Base-by-base conservation (phyloP, 2,888 invertebrate genomes). In the Cerastoderma edule region DNA sequence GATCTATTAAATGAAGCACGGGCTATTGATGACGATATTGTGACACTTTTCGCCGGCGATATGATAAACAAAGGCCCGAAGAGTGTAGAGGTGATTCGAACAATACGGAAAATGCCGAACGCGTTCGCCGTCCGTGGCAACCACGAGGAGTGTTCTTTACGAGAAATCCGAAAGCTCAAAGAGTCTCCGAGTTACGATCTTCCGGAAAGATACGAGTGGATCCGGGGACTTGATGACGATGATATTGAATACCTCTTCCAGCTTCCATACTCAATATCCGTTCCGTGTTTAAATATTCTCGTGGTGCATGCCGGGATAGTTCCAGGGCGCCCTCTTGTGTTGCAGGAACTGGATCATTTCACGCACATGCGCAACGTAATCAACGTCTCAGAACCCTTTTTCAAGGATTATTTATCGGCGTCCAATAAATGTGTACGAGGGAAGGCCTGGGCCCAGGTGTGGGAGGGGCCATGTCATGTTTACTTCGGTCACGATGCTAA, bases 401-500 rank as follows among this genome's bases (percentile, higher is more conserved):
- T 85, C 60, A 84, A 77, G n/a, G 65, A 72, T 5, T 85, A 80
- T 6, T 60, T 88, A 6, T 63, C 69, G 19, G 85, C 84, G 0
- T 68, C 80, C 10, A 88, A 86, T 46, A 71, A 83, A 30, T 66
- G 66, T 0, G 82, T 84, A 28, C 72, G 76, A 33, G 92, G 92
- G 1, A 83, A 85, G 13, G 84, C 90, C 0, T 93, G 93, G 93
- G 89, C 89, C 5, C 77, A 87, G 1, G 28, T 85, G 16, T 93
- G 92, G 93, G 67, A 67, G 3, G 93, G 93, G 2, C 92, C 92
- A 3, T 78, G 90, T 60, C 92, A 93, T 83, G 90, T 93, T 10
- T 93, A 92, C 80, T 93, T 91, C 76, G 93, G 93, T 35, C 93
- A 93, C 67, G 92, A 92, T 85, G 92, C 93, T 2, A 79, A 80